Evolutionary conservation across 1,140 invertebrate genomes (phyloP), one percentile per base, ranked within the genome.

Genomic region (Drosophila pachea): DNA sequence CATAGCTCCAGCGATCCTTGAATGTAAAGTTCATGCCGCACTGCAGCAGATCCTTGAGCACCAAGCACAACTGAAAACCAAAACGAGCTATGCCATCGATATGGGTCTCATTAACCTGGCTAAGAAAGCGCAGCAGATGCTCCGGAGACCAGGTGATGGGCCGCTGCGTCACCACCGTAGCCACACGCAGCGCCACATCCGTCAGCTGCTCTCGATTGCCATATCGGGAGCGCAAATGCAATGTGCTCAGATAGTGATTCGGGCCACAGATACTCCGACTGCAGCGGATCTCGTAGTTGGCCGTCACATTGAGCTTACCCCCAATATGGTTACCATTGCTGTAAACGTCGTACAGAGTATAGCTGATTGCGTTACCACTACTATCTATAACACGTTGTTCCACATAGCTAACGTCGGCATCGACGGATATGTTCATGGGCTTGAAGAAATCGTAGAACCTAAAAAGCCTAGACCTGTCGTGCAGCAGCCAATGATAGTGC

Each of bases 271-370:
- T 16, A 0, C 4, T 49, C 0, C 0, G 9, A 32, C 66, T 66
- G 49, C 87, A 89, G 29, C 42, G 8, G 6, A 74, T 9, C 45
- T 82, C 78, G 68, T 74, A 76, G 54, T 78, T 67, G 1, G 64
- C 56, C 0, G 88, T 89, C 11, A 89, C 64, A 54, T 89, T 89
- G 0, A 89, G 38, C n/a, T 67, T 50, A 0, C 88, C 88, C 0
- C 88, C 88, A 48, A 86, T 74, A 11, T 70, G 68, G 16, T 73
- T 77, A 5, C 88, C 88, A 78, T 89, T 89, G 49, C 53, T 89
- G 50, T 87, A 89, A 5, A 89, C 86, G 78, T 89, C 88, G 22
- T 83, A 79, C 0, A 73, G 22, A 0, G 45, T 47, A 42, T 63
- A 88, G 6, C 12, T 16, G 5, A 55, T 11, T 3, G 50, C 16